These are phyloP conservation scores for Leptinotarsa texana DNA, from an alignment of 1,140 invertebrate genomes.

Conservation along the genomic window DNA sequence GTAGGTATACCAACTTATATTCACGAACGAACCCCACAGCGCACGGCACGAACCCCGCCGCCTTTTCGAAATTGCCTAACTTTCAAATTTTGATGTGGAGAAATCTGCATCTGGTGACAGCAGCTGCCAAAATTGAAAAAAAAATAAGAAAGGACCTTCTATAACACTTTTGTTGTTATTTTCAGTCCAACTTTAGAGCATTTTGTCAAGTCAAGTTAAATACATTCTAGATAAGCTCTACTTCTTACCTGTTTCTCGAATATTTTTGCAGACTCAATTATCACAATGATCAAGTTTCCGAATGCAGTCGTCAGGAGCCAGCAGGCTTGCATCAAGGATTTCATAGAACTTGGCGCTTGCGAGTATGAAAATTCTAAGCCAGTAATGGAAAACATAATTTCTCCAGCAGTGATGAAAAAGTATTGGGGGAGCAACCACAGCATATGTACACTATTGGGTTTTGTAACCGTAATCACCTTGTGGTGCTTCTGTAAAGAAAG, in stretches of 20 bases:
- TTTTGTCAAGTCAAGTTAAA: no score
- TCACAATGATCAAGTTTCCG: constrained; percentile 88
- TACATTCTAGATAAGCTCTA: no score
- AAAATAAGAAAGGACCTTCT: no score
- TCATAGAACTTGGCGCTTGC: constrained; percentile 89
- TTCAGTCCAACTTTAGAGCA: no score
- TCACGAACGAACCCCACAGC: no score
- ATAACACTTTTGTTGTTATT: no score
- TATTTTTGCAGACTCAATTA: constrained; percentile 68
- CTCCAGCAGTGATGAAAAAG: constrained; percentile 79
- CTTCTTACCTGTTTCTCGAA: constrained; percentile 67
- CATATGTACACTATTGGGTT: constrained; percentile 75
- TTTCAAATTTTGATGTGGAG: no score
- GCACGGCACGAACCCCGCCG: no score
- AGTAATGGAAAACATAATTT: constrained; percentile 88
- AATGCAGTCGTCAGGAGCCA: constrained; percentile 89
- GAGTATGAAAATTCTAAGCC: constrained; percentile 91
- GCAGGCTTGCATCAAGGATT: constrained; percentile 84
- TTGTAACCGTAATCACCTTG: constrained; percentile 58
- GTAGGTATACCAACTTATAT: no score
- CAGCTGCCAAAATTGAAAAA: no score
- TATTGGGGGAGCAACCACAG: constrained; percentile 87
- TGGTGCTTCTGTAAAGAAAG: background rate
- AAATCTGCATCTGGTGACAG: no score
- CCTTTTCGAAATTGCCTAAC: no score